Percentiles rank a stretch among this genome's conserved stretches.
phyloP scores from a whole-genome alignment of 2,113 vertebrate species.

The Pachyramphus minor region DNA sequence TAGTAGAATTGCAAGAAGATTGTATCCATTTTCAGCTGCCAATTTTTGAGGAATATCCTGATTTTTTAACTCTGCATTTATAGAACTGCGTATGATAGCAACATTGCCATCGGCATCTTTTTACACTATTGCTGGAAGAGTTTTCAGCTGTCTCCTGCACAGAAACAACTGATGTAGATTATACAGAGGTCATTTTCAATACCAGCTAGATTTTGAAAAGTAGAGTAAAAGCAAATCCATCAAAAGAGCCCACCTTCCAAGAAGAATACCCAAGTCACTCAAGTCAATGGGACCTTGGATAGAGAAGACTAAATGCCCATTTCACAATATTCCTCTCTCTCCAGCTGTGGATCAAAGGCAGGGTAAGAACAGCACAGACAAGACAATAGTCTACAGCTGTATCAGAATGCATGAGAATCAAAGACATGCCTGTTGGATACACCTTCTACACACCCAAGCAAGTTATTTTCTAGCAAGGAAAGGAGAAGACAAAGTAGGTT shows the following conservation, averaged over 20 bases:
- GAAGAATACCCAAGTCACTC: background rate
- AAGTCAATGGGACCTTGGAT: background rate
- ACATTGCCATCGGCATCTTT: background rate
- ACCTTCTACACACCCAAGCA: background rate
- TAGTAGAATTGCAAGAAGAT: constrained; percentile 55
- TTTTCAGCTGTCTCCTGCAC: background rate
- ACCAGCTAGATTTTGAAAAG: background rate
- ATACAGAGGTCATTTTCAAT: background rate
- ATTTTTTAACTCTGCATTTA: background rate
- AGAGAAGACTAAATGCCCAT: background rate
- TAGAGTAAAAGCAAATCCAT: background rate
- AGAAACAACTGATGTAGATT: background rate
- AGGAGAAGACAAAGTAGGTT: background rate
- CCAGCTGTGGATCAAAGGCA: background rate
- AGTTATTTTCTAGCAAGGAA: background rate
- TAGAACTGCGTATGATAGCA: background rate
- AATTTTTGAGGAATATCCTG: constrained; percentile 1
- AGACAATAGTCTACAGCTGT: rapidly evolving
- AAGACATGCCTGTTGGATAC: rapidly evolving
- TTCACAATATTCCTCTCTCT: background rate
- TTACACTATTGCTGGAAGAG: background rate
- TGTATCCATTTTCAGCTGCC: constrained; percentile 35
- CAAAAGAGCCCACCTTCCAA: background rate
- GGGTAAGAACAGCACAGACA: background rate
- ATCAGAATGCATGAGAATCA: background rate